A percentile compares a stretch with the other conserved stretches of the same genome.
phyloP scores from a whole-genome alignment of 2,797 vertebrate species.

The Pachyuromys duprasi region DNA sequence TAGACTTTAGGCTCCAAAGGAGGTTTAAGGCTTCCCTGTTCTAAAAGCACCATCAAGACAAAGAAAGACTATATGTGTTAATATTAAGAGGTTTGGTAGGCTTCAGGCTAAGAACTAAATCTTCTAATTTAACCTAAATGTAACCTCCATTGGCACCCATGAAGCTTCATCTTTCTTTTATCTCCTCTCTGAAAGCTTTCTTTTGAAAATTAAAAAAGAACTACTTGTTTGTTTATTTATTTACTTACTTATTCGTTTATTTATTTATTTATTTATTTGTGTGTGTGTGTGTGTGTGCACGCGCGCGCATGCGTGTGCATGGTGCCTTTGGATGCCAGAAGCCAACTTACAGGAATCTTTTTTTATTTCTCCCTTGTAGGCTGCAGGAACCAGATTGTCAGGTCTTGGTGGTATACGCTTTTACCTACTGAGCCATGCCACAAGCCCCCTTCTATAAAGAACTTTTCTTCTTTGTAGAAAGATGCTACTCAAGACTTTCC shows the following conservation, averaged over 20 bases:
- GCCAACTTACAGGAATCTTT: too few species aligned
- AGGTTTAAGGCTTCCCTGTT: neutral
- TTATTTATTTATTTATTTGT: neutral
- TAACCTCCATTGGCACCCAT: neutral
- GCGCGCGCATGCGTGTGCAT: too few species aligned
- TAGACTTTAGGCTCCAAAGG: constrained; percentile 28
- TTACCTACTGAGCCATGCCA: neutral
- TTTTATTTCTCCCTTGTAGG: neutral
- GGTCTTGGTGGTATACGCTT: neutral
- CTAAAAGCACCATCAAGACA: neutral
- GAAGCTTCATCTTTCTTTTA: constrained; percentile 53
- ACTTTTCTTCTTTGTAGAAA: neutral
- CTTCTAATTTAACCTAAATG: too few species aligned
- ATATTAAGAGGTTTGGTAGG: neutral
- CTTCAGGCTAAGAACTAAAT: neutral
- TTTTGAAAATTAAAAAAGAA: constrained; percentile 18
- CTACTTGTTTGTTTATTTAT: neutral
- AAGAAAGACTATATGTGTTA: constrained; percentile 30
- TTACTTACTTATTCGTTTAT: neutral
- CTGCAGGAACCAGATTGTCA: neutral
- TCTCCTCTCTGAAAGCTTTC: neutral
- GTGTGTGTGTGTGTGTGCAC: neutral
- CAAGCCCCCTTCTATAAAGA: neutral
- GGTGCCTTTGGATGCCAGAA: neutral
- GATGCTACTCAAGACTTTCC: neutral